Percentiles rank a stretch among this genome's conserved stretches.
Conservation (phyloP, 2,113 vertebrate species). For the Toxostoma redivivum region DNA sequence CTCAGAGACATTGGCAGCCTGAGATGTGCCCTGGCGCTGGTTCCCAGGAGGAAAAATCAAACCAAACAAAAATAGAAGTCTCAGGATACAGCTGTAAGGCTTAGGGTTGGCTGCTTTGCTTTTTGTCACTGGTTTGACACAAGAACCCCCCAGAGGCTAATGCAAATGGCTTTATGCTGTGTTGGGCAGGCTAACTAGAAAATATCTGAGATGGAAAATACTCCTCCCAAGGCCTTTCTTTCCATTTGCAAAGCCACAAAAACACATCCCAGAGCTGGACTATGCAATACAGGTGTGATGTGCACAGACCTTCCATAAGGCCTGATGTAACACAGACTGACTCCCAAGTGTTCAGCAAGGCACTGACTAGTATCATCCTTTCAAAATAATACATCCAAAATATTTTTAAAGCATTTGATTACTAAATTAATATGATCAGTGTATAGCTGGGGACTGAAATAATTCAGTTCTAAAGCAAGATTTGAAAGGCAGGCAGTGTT, state of each 20-base stretch:
- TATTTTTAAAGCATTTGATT: neutral
- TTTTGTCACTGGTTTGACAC: neutral
- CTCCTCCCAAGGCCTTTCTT: neutral
- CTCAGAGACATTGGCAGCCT: conserved; percentile 76
- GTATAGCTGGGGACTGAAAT: neutral
- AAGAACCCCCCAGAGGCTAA: neutral
- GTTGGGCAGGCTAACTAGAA: neutral
- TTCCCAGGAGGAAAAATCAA: neutral
- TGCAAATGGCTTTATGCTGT: neutral
- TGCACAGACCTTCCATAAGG: neutral
- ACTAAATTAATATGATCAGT: neutral
- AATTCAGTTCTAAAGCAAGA: neutral
- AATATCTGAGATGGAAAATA: neutral
- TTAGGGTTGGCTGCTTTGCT: neutral
- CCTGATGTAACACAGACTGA: neutral
- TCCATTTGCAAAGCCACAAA: neutral
- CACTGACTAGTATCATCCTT: neutral
- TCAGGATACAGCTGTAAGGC: neutral
- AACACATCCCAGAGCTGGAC: neutral
- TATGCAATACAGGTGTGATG: neutral
- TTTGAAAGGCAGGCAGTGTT: neutral
- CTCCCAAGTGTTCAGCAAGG: neutral
- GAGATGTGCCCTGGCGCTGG: conserved; percentile 88
- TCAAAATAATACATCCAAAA: neutral
- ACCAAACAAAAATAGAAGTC: neutral